Evolutionary conservation across 2,888 invertebrate genomes (phyloP), one percentile per base, ranked within the genome.

Genomic region (Leptothorax acervorum): DNA sequence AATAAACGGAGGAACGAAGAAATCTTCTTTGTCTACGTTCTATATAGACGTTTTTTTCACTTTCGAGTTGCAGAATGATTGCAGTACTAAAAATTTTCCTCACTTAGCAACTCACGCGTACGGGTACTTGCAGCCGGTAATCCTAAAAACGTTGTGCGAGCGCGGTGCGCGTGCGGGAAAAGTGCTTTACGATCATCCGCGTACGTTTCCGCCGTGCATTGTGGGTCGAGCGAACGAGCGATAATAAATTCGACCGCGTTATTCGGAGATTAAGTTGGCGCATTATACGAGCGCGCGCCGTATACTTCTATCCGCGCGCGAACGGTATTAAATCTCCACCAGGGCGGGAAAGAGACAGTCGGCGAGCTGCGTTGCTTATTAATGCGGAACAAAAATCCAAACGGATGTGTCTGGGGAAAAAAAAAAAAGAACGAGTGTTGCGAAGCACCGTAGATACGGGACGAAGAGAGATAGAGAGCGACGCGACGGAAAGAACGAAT

Each of bases 211-310:
- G 51, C 42, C 42, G 28, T 76, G 28, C 45, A 76, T 53, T 31
- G 31, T 28, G 35, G 51, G 53, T 39, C 63, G 63, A 39, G 28
- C n/a, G 53, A n/a, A 48, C 57, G 79, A 12, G n/a, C 48, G 63
- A 76, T 63, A 65, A 65, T 51, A 82, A 75, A 65, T 78, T 82
- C 78, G 82, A 45, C 78, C 65, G 53, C 45, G 74, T 82, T 82
- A 74, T 53, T 63, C 55, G 65, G 57, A 66, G 87, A 90, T 90
- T 88, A 90, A 86, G 87, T 86, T 84, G 81, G 65, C 31, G 78
- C 82, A 75, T 88, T 87, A 90, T 85, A 85, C 79, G 84, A 51
- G 60, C 51, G 86, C 81, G 65, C 65, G 83, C 78, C 70, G 70
- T 87, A 76, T 15, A 53, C 71, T 83, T 85, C 78, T 70, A 81